Evolutionary conservation across 2,113 vertebrate genomes (phyloP).

Genomic region (Ornithorhynchus anatinus): DNA sequence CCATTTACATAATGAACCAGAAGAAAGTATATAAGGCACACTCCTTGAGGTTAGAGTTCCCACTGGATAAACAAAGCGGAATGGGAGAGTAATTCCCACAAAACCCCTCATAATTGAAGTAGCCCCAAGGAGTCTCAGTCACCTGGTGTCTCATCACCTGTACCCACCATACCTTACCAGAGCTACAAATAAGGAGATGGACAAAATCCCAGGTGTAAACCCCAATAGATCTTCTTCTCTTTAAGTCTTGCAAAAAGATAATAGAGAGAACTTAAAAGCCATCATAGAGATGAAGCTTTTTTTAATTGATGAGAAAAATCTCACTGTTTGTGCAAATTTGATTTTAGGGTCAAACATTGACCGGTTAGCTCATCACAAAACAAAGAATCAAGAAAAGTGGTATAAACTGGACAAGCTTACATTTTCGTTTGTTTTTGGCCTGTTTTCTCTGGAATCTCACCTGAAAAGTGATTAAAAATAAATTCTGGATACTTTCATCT

Average conservation of each 20-base stretch:
- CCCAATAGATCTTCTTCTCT: background rate
- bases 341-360: background rate
- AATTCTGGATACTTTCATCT: background rate
- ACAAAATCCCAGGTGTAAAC: no score
- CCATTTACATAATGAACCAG: no score
- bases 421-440: background rate
- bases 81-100: no score
- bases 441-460: background rate
- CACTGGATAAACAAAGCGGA: no score
- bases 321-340: background rate
- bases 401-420: background rate
- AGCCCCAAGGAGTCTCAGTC: no score
- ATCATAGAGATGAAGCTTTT: no score
- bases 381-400: background rate
- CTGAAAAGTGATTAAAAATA: background rate
- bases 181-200: no score
- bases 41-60: no score
- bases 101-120: no score
- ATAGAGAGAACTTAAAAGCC: background rate
- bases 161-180: no score
- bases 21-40: no score
- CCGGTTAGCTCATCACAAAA: background rate
- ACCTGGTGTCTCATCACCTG: no score
- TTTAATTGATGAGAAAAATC: background rate
- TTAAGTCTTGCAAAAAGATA: background rate